These are phyloP conservation scores for Caenorhabditis remanei DNA, from an alignment of 1,140 invertebrate species.

Conservation along the genomic window DNA sequence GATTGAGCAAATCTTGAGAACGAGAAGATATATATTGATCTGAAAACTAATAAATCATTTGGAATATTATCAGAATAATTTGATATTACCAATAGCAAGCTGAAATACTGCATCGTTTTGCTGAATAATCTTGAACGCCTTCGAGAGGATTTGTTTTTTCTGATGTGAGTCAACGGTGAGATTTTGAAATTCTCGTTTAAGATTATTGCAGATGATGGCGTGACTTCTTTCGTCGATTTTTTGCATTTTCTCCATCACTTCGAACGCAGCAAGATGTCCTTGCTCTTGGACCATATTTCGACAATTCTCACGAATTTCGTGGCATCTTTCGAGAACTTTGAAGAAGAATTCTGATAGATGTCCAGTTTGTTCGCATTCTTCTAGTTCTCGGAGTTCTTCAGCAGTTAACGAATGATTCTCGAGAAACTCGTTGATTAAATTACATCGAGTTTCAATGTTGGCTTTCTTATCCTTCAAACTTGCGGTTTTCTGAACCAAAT, in stretches of 20 bases:
- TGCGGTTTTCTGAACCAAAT: constrained; percentile 42
- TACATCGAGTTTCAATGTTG: constrained; percentile 6
- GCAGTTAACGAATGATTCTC: constrained; percentile 3
- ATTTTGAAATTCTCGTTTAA: constrained; percentile 44
- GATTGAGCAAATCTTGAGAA: constrained; percentile 27
- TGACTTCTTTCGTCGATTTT: constrained; percentile 42
- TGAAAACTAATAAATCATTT: not conserved
- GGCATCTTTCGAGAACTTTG: constrained; percentile 38
- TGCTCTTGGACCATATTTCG: constrained; percentile 42
- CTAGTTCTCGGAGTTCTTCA: constrained; percentile 30
- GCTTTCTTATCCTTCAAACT: constrained; percentile 45
- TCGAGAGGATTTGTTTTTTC: constrained; percentile 31
- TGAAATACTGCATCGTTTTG: constrained; percentile 44
- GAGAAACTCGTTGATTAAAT: constrained; percentile 36
- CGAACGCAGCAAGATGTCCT: constrained; percentile 36
- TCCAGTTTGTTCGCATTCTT: constrained; percentile 29
- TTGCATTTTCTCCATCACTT: constrained; percentile 47
- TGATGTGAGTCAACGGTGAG: constrained; percentile 26
- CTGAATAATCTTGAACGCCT: constrained; percentile 20
- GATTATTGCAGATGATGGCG: constrained; percentile 31
- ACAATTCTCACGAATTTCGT: constrained; percentile 34
- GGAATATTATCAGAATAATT: not conserved
- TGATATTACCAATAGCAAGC: constrained; percentile 1
- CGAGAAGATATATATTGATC: constrained; percentile 34
- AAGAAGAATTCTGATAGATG: constrained; percentile 42